phyloP scores from a whole-genome alignment of 2,888 invertebrate genomes.

The Mythimna albipuncta region DNA sequence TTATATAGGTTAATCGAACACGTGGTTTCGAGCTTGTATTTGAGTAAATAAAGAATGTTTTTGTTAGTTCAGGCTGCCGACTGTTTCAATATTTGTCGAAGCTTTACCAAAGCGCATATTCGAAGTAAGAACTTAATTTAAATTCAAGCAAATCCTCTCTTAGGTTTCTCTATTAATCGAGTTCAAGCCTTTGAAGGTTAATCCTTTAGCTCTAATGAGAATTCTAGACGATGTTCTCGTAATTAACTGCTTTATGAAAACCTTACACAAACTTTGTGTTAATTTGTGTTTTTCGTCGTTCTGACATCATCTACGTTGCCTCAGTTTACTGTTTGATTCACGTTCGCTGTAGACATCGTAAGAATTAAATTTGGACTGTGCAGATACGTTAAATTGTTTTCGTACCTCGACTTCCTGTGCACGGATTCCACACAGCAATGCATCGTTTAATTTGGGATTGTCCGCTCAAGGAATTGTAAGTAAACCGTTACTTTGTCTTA shows the following conservation, averaged over 20 bases:
- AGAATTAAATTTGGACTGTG: slow-evolving; percentile 71
- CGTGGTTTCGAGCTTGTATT: slow-evolving; percentile 3
- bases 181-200: slow-evolving; percentile 53
- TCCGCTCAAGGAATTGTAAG: slow-evolving; percentile 72
- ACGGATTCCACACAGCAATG: slow-evolving; percentile 65
- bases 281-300: slow-evolving; percentile 75
- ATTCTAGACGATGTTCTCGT: slow-evolving; percentile 63
- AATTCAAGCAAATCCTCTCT: slow-evolving; percentile 25
- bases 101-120: slow-evolving; percentile 22
- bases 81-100: slow-evolving; percentile 33
- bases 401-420: slow-evolving; percentile 39
- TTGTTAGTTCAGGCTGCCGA: slow-evolving; percentile 11
- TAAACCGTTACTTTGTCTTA: slow-evolving; percentile 61
- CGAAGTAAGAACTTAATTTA: slow-evolving; percentile 20
- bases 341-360: slow-evolving; percentile 71
- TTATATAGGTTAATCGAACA: slow-evolving; percentile 7
- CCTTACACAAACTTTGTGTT: slow-evolving; percentile 73
- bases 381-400: slow-evolving; percentile 61
- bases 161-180: slow-evolving; percentile 16
- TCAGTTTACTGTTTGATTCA: slow-evolving; percentile 81
- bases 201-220: slow-evolving; percentile 62
- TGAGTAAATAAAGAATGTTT: slow-evolving; percentile 17
- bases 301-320: slow-evolving; percentile 80
- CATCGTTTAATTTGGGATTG: slow-evolving; percentile 69
- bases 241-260: slow-evolving; percentile 73